These are phyloP conservation scores for Diphyllodes magnificus DNA, from an alignment of 2,113 vertebrate genomes.

Conservation along the genomic window DNA sequence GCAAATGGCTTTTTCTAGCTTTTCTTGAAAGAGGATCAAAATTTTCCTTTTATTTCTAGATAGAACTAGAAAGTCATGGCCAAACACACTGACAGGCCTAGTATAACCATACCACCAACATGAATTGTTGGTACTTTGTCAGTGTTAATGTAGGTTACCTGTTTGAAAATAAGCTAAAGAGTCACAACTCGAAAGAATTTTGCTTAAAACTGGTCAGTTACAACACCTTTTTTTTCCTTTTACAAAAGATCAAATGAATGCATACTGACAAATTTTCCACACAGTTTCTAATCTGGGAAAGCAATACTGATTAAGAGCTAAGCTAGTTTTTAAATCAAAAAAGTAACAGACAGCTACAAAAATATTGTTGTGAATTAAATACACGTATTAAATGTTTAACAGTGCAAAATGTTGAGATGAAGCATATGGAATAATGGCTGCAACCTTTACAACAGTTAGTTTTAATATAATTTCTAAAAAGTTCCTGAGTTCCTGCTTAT, in stretches of 20 bases:
- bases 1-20: not conserved
- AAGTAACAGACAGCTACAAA: conserved; percentile 69
- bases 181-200: not conserved
- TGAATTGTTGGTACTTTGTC: not conserved
- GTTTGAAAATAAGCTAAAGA: conserved; percentile 2
- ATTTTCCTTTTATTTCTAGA: not conserved
- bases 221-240: conserved; percentile 24
- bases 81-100: not conserved
- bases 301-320: conserved; percentile 53
- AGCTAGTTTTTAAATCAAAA: conserved; percentile 54
- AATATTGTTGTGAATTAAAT: conserved; percentile 70
- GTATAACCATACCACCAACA: not conserved
- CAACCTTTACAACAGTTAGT: conserved; percentile 64
- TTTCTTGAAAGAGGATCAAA: not conserved
- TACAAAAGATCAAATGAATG: conserved; percentile 38
- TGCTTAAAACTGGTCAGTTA: conserved; percentile 39
- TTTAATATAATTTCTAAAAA: conserved; percentile 23
- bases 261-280: conserved; percentile 7
- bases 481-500: conserved; percentile 72
- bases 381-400: conserved; percentile 66
- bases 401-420: conserved; percentile 79
- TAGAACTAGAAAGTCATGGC: not conserved
- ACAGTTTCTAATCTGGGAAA: conserved; percentile 44
- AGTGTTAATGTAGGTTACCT: not conserved
- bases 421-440: conserved; percentile 67